Evolutionary conservation across 2,797 vertebrate genomes (phyloP).

Genomic region (Eospalax fontanierii): DNA sequence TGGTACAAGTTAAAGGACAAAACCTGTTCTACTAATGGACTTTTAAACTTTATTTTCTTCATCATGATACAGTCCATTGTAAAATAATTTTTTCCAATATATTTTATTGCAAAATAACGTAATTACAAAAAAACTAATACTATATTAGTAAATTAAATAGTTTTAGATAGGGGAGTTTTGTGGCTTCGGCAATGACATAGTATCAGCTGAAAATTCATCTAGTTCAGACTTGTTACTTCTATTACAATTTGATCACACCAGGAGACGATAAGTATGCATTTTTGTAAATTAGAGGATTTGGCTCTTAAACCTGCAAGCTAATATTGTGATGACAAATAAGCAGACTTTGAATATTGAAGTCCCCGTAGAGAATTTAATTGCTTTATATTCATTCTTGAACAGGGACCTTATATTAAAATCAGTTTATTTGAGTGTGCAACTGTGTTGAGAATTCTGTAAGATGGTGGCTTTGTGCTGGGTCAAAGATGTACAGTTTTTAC

Average conservation of each 20-base stretch:
- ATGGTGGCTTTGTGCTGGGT: not conserved
- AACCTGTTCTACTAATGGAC: too few species aligned
- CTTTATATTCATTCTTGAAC: slow-evolving; percentile 25
- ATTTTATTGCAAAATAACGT: not conserved
- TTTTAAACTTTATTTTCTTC: not conserved
- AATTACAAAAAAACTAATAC: not conserved
- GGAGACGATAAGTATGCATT: not conserved
- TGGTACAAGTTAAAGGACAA: not conserved
- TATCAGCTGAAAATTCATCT: not conserved
- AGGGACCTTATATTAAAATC: slow-evolving; percentile 17
- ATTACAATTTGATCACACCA: slow-evolving; percentile 22
- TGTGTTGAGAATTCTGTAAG: not conserved
- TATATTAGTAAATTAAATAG: not conserved
- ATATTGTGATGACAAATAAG: slow-evolving; percentile 41
- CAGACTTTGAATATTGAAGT: not conserved
- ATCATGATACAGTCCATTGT: not conserved
- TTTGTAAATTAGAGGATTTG: slow-evolving; percentile 38
- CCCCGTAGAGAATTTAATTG: slow-evolving; percentile 33
- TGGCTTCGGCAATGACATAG: not conserved
- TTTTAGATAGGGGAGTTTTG: not conserved
- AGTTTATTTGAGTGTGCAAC: slow-evolving; percentile 22
- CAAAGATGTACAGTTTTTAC: slow-evolving; percentile 47
- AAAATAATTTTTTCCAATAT: not conserved
- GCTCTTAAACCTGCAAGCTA: slow-evolving; percentile 5
- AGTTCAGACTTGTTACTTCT: not conserved